These are phyloP conservation scores for Papilio aristodemus DNA, from an alignment of 1,140 invertebrate genomes.

Conservation along the genomic window DNA sequence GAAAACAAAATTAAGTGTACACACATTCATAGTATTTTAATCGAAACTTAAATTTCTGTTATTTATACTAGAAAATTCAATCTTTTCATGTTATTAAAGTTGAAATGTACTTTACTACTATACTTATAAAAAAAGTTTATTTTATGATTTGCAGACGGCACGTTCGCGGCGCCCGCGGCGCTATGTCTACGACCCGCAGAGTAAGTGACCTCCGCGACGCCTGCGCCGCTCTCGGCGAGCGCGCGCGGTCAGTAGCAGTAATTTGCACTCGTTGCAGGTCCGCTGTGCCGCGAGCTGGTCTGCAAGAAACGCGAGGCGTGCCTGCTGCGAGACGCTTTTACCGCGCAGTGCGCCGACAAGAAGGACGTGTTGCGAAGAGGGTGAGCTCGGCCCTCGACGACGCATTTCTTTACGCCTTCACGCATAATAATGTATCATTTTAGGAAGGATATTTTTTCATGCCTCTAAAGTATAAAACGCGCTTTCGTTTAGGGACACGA, in stretches of 20 bases:
- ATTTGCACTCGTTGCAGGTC: slow-evolving; percentile 81
- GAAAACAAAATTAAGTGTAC: no score
- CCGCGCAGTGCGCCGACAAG: slow-evolving; percentile 92
- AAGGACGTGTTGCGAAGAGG: slow-evolving; percentile 92
- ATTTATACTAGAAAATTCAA: no score
- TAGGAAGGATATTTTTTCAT: no score
- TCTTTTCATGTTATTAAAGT: background rate
- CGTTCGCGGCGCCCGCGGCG: slow-evolving; percentile 52
- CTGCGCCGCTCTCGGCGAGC: background rate
- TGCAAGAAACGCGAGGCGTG: slow-evolving; percentile 94
- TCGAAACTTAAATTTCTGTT: no score
- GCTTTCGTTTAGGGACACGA: slow-evolving; percentile 47
- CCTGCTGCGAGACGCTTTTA: slow-evolving; percentile 90
- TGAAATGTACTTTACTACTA: background rate
- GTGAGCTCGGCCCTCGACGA: slow-evolving; percentile 75
- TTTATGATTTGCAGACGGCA: slow-evolving; percentile 50
- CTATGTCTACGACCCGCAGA: slow-evolving; percentile 67
- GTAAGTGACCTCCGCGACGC: slow-evolving; percentile 45
- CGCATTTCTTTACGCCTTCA: background rate
- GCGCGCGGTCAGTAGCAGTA: background rate
- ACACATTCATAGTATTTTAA: no score
- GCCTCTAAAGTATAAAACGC: background rate
- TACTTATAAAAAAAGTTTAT: slow-evolving; percentile 35
- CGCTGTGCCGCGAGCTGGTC: slow-evolving; percentile 91
- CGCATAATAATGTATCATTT: background rate